A percentile compares a stretch with the other conserved stretches of the same genome.
Conservation (phyloP, 2,888 invertebrate species). For the Caenorhabditis sp. region DNA sequence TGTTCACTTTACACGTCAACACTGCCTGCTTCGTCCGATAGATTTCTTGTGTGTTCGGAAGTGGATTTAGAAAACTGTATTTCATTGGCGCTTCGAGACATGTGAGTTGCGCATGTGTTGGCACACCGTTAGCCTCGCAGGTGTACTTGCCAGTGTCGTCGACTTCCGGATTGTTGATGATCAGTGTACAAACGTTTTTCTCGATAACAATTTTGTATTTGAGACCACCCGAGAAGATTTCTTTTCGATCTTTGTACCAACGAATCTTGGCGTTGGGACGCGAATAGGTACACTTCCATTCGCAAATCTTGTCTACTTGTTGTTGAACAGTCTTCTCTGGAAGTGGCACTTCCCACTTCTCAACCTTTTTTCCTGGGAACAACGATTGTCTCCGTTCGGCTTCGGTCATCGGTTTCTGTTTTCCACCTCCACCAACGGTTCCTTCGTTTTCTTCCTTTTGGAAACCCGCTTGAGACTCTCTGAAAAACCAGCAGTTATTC, state of each 20-base stretch:
- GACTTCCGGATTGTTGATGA: constrained; percentile 86
- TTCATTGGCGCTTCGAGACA: constrained; percentile 95
- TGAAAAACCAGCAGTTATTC: constrained; percentile 6
- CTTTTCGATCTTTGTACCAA: constrained; percentile 71
- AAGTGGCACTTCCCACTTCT: constrained; percentile 67
- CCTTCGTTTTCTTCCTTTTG: constrained; percentile 24
- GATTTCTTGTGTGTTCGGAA: constrained; percentile 88
- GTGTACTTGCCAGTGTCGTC: constrained; percentile 97
- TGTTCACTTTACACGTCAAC: constrained; percentile 91
- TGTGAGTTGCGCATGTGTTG: constrained; percentile 87
- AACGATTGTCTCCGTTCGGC: constrained; percentile 59
- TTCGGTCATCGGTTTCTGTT: constrained; percentile 45
- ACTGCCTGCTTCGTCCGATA: constrained; percentile 84
- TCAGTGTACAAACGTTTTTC: constrained; percentile 87
- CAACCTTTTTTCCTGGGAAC: constrained; percentile 68
- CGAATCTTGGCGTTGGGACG: constrained; percentile 81
- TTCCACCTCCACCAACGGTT: constrained; percentile 7
- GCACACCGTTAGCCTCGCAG: constrained; percentile 88
- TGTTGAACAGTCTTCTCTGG: constrained; percentile 64
- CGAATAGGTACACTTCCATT: constrained; percentile 91
- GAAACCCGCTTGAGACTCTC: constrained; percentile 42
- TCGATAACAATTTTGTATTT: constrained; percentile 95
- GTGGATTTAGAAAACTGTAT: constrained; percentile 87
- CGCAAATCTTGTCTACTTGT: constrained; percentile 87
- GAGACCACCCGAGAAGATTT: constrained; percentile 76